Evolutionary conservation across 2,888 invertebrate genomes (phyloP).

Genomic region (Megaustenia siamemsis): DNA sequence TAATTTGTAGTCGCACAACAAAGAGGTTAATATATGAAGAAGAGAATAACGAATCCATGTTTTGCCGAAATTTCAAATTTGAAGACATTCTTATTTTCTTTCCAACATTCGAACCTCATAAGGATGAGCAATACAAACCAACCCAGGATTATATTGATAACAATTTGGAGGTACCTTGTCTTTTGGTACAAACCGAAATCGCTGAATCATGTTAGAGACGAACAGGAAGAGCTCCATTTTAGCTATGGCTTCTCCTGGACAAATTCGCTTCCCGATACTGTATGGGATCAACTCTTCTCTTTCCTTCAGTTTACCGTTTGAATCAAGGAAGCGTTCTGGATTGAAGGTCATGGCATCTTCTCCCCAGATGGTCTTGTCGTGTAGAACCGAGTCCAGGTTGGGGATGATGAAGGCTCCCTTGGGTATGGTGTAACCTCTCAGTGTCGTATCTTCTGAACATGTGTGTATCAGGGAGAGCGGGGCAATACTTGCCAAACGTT

Average conservation of each 20-base stretch:
- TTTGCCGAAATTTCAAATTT: too few species aligned
- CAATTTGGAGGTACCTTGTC: conserved; percentile 20
- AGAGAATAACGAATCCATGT: too few species aligned
- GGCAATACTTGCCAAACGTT: conserved; percentile 25
- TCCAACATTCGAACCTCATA: conserved; percentile 15
- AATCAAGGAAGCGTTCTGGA: conserved; percentile 67
- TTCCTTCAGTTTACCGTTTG: conserved; percentile 52
- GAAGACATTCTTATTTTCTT: too few species aligned
- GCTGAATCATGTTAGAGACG: conserved; percentile 37
- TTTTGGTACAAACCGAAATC: conserved; percentile 42
- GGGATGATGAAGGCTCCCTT: conserved; percentile 53
- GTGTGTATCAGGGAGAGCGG: conserved; percentile 55
- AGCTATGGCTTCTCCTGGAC: conserved; percentile 46
- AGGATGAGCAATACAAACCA: not conserved
- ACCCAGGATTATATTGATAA: not conserved
- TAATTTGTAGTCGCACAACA: too few species aligned
- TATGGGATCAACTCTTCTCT: conserved; percentile 59
- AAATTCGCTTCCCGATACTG: conserved; percentile 54
- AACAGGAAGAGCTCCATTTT: conserved; percentile 46
- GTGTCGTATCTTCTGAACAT: conserved; percentile 61
- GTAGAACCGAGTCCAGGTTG: conserved; percentile 65
- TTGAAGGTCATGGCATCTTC: conserved; percentile 64
- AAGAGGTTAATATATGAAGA: too few species aligned
- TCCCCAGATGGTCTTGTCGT: conserved; percentile 62
- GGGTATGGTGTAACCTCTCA: conserved; percentile 72